Conservation (phyloP, 2,797 vertebrate genomes). For the Gastrophryne carolinensis region DNA sequence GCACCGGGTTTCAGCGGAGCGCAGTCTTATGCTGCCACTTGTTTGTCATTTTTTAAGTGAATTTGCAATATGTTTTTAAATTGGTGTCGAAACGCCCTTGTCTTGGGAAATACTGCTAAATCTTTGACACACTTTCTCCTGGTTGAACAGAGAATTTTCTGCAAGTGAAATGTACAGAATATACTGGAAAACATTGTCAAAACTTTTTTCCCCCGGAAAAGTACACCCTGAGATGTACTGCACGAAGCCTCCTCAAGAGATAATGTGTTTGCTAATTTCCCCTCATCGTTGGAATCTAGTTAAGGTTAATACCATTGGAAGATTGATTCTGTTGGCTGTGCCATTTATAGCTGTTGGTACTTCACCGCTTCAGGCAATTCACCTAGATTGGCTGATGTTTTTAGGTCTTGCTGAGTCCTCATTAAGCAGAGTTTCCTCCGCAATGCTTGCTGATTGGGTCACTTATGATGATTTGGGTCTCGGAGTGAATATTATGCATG, state of each 20-base stretch:
- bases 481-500: neutral
- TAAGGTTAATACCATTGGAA: neutral
- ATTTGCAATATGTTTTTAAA: too few relatives aligned
- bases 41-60: too few relatives aligned
- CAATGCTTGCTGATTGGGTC: neutral
- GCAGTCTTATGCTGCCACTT: too few relatives aligned
- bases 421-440: neutral
- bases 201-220: too few relatives aligned
- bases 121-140: too few relatives aligned
- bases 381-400: neutral
- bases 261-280: neutral
- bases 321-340: neutral
- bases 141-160: too few relatives aligned
- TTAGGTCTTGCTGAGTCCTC: neutral
- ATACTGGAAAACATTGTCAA: too few relatives aligned
- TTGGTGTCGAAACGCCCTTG: too few relatives aligned
- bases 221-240: too few relatives aligned
- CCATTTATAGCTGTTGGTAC: neutral
- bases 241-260: neutral
- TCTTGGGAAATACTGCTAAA: too few relatives aligned
- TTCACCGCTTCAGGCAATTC: neutral
- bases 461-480: neutral
- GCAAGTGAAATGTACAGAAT: too few relatives aligned
- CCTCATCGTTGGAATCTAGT: neutral
- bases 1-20: too few relatives aligned